Evolutionary conservation across 2,888 invertebrate genomes (phyloP).

Genomic region (Timandra comae): DNA sequence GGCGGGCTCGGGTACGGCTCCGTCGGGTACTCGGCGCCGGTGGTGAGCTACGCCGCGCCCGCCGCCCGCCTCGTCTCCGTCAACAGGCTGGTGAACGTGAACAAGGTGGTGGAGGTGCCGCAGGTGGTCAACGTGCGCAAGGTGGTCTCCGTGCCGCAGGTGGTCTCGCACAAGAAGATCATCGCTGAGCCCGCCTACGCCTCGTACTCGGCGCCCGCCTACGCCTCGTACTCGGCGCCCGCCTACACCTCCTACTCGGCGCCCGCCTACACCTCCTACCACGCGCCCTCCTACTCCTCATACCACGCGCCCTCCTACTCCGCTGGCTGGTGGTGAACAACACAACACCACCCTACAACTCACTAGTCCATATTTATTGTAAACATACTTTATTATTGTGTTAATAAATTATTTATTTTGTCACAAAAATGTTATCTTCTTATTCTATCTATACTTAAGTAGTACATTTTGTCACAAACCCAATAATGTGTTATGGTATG

Average conservation of each 20-base stretch:
- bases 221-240: slow-evolving; percentile 2
- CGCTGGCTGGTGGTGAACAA: not conserved
- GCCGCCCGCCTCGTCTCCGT: slow-evolving; percentile 28
- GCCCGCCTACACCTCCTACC: slow-evolving; percentile 6
- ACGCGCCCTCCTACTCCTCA: not conserved
- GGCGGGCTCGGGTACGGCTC: slow-evolving; percentile 17
- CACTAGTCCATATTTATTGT: too few species aligned
- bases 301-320: not conserved
- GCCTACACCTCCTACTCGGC: slow-evolving; percentile 5
- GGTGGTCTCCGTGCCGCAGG: slow-evolving; percentile 44
- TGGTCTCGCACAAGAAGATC: slow-evolving; percentile 43
- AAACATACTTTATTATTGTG: too few species aligned
- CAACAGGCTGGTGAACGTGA: slow-evolving; percentile 38
- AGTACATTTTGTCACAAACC: too few species aligned
- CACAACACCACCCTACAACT: not conserved
- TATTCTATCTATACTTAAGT: too few species aligned
- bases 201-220: slow-evolving; percentile 3
- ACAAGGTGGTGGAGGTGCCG: slow-evolving; percentile 38
- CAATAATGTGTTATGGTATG: too few species aligned
- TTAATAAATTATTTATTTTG: not conserved
- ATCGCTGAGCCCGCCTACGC: slow-evolving; percentile 28
- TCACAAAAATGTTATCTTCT: not conserved
- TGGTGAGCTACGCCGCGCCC: slow-evolving; percentile 21
- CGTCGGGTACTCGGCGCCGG: not conserved
- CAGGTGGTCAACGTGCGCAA: slow-evolving; percentile 38